A percentile compares a stretch with the other conserved stretches of the same genome.
Conservation (phyloP, 2,113 vertebrate genomes). For the Bolborhynchus lineola region DNA sequence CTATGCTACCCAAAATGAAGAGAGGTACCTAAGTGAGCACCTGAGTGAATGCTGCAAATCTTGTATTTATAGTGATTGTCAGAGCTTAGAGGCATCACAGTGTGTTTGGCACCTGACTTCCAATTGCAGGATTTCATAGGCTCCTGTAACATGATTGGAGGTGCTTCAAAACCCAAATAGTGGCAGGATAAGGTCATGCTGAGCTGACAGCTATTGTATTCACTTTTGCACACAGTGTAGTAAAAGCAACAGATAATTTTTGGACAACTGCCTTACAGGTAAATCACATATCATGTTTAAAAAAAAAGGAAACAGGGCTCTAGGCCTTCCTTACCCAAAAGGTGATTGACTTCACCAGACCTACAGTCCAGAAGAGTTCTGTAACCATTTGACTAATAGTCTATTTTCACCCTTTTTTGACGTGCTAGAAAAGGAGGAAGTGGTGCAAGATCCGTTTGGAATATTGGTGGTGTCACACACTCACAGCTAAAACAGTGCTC, state of each 20-base stretch:
- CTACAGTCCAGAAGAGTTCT: not conserved
- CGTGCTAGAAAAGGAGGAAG: not conserved
- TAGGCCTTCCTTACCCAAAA: not conserved
- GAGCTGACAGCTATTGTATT: not conserved
- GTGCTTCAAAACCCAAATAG: not conserved
- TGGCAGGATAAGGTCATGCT: not conserved
- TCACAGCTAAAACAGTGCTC: not conserved
- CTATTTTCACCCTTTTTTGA: not conserved
- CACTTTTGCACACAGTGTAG: fast-evolving
- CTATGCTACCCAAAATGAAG: not conserved
- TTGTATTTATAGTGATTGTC: not conserved
- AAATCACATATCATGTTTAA: not conserved
- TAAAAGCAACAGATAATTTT: not conserved
- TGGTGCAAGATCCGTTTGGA: fast-evolving
- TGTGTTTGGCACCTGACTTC: not conserved
- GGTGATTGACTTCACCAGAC: not conserved
- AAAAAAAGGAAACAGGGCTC: not conserved
- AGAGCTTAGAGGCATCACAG: not conserved
- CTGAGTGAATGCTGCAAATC: not conserved
- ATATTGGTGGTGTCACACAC: fast-evolving
- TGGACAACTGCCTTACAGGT: not conserved
- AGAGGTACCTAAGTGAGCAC: not conserved
- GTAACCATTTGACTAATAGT: not conserved
- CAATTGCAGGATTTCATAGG: not conserved
- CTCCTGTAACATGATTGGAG: fast-evolving